These are phyloP conservation scores for Drosophila dunni DNA, from an alignment of 1,140 invertebrate genomes.

Conservation along the genomic window DNA sequence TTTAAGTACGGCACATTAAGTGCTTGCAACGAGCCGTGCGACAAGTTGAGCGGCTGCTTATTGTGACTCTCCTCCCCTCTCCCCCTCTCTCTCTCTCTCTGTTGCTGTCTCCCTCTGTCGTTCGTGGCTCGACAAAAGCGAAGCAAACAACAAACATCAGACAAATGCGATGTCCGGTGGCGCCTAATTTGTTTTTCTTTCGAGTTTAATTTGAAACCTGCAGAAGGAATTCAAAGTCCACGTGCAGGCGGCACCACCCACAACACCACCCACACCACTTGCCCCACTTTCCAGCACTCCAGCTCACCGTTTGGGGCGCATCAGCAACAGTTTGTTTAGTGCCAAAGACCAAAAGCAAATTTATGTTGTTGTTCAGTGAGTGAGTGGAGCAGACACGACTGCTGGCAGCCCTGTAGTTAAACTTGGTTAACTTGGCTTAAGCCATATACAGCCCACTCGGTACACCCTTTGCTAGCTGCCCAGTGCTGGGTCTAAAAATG, in stretches of 20 bases:
- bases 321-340: slow-evolving; percentile 71
- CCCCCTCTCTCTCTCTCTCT: neutral
- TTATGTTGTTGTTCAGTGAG: neutral
- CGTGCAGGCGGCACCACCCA: slow-evolving; percentile 9
- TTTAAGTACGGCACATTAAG: slow-evolving; percentile 37
- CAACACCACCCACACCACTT: too few relatives aligned
- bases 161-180: slow-evolving; percentile 74
- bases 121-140: neutral
- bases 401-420: neutral
- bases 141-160: slow-evolving; percentile 64
- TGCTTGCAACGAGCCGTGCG: slow-evolving; percentile 43
- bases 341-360: slow-evolving; percentile 64
- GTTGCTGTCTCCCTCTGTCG: neutral
- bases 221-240: slow-evolving; percentile 31
- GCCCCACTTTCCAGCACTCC: neutral
- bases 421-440: neutral
- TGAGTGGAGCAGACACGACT: neutral
- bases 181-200: slow-evolving; percentile 80
- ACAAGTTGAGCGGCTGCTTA: slow-evolving; percentile 45
- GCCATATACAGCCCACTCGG: too few relatives aligned
- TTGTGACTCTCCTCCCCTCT: neutral
- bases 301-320: neutral
- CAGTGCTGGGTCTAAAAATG: slow-evolving; percentile 8
- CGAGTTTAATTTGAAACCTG: slow-evolving; percentile 81
- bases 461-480: neutral